Conservation (phyloP, 1,140 invertebrate species). For the Drosophila ananassae region DNA sequence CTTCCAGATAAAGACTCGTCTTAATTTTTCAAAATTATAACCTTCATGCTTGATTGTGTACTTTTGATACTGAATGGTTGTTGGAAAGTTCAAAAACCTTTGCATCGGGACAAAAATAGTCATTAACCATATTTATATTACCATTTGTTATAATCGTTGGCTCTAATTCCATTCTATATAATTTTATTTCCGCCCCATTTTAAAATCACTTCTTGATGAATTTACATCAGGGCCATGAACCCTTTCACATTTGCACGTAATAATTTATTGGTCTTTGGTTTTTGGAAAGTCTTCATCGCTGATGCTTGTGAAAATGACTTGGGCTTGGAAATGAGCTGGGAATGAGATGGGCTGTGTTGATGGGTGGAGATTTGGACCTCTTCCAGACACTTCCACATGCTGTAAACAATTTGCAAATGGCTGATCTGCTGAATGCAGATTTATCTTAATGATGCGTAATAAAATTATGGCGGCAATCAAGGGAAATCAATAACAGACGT, state of each 20-base stretch:
- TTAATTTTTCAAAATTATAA: constrained; percentile 44
- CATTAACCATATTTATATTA: background rate
- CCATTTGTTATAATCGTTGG: constrained; percentile 24
- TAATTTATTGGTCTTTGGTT: constrained; percentile 26
- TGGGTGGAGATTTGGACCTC: constrained; percentile 28
- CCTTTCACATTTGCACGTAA: constrained; percentile 79
- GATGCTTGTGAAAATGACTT: constrained; percentile 56
- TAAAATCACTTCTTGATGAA: constrained; percentile 9
- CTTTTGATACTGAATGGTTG: constrained; percentile 6
- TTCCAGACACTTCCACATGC: constrained; percentile 42
- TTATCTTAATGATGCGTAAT: constrained; percentile 79
- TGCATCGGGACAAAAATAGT: constrained; percentile 11
- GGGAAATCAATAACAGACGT: constrained; percentile 74
- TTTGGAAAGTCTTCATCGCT: constrained; percentile 66
- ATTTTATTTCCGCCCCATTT: constrained; percentile 31
- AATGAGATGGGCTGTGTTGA: constrained; percentile 28
- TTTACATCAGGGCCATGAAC: constrained; percentile 27
- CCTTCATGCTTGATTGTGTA: constrained; percentile 38
- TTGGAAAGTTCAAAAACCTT: constrained; percentile 27
- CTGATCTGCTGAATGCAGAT: constrained; percentile 25
- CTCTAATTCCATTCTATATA: constrained; percentile 7
- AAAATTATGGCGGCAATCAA: constrained; percentile 74
- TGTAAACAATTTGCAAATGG: constrained; percentile 73
- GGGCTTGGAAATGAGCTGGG: constrained; percentile 18
- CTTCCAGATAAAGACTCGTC: constrained; percentile 40